Evolutionary conservation across 2,113 vertebrate species (phyloP).

Genomic region (Clarias magur): DNA sequence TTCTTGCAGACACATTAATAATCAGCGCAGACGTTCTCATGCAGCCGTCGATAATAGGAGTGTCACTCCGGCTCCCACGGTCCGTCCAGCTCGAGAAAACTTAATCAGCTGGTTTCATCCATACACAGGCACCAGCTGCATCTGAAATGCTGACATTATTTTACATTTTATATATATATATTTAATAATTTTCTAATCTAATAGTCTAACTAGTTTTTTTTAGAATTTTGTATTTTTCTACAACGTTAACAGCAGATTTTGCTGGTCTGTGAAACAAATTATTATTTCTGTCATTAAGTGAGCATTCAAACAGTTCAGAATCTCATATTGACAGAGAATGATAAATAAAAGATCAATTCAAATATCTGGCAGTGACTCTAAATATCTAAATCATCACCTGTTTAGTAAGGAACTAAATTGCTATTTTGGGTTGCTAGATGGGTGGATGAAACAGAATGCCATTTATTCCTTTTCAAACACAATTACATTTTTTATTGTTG

Average conservation of each 20-base stretch:
- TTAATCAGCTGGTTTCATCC: conserved; percentile 67
- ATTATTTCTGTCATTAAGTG: neutral
- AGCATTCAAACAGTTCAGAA: neutral
- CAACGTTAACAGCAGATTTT: neutral
- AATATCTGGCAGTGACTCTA: neutral
- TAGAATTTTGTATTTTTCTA: neutral
- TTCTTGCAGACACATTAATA: conserved; percentile 36
- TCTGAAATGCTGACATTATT: too few relatives aligned
- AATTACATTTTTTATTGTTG: too few relatives aligned
- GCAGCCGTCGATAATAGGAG: conserved; percentile 67
- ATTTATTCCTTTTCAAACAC: neutral
- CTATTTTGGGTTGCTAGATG: neutral
- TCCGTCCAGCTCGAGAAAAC: conserved; percentile 58
- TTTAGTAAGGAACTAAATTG: neutral
- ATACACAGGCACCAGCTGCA: neutral
- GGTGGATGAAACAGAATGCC: neutral
- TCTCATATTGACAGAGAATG: neutral
- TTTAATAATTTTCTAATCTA: neutral
- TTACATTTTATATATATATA: neutral
- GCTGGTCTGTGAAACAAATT: neutral
- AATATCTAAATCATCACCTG: neutral
- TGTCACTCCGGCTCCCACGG: conserved; percentile 69
- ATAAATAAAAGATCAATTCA: neutral
- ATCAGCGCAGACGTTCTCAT: conserved; percentile 48
- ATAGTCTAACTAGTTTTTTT: neutral